Conservation (phyloP, 2,797 vertebrate species). For the Semotilus atromaculatus region DNA sequence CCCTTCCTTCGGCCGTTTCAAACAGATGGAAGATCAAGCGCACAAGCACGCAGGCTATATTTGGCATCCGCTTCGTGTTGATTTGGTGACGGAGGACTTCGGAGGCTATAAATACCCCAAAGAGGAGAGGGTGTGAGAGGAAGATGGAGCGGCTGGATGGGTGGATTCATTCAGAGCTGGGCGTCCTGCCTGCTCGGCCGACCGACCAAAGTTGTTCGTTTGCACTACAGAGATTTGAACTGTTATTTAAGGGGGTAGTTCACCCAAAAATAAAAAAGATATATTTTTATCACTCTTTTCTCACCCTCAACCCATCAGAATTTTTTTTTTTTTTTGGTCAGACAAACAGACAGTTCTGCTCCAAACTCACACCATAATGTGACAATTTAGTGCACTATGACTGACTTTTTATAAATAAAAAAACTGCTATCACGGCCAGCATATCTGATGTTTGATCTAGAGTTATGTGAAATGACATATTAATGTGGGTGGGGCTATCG, state of each 20-base stretch:
- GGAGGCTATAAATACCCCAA: slow-evolving; percentile 82
- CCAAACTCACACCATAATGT: neutral
- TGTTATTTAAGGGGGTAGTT: slow-evolving; percentile 28
- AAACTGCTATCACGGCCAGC: neutral
- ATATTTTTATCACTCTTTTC: neutral
- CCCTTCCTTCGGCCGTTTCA: slow-evolving; percentile 70
- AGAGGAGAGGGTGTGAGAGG: slow-evolving; percentile 75
- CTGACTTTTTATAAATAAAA: too few relatives aligned
- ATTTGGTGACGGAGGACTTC: slow-evolving; percentile 78
- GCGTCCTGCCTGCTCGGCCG: slow-evolving; percentile 73
- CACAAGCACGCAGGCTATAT: slow-evolving; percentile 70
- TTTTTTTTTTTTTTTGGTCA: neutral
- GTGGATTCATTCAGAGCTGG: slow-evolving; percentile 74
- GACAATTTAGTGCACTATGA: neutral
- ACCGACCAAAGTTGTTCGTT: slow-evolving; percentile 74
- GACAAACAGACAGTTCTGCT: neutral
- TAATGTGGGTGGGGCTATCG: neutral
- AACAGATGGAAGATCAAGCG: slow-evolving; percentile 74
- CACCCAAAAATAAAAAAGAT: slow-evolving; percentile 13
- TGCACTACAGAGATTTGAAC: slow-evolving; percentile 67
- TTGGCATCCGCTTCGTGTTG: slow-evolving; percentile 79
- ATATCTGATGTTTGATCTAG: neutral
- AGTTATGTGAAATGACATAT: neutral
- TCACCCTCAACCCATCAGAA: neutral
- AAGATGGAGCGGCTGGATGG: slow-evolving; percentile 73